Conservation (phyloP, 2,113 vertebrate genomes). For the Jacana jacana region DNA sequence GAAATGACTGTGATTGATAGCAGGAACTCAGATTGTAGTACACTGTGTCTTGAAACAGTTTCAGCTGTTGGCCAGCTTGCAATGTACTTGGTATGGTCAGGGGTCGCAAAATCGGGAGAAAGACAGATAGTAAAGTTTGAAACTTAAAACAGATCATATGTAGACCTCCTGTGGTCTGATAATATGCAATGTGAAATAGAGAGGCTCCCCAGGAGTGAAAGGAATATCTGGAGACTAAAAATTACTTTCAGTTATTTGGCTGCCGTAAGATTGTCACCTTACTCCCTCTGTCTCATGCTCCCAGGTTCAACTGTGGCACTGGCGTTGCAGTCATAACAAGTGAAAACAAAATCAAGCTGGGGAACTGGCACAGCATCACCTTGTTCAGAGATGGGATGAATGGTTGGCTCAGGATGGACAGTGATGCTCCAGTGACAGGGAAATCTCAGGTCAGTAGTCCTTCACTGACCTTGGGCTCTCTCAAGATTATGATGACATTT, state of each 20-base stretch:
- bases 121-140: not conserved
- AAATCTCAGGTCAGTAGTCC: conserved; percentile 84
- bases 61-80: not conserved
- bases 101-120: not conserved
- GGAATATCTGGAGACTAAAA: not conserved
- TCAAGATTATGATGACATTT: not conserved
- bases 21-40: not conserved
- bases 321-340: conserved; percentile 84
- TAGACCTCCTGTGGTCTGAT: not conserved
- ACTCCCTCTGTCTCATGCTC: not conserved
- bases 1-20: not conserved
- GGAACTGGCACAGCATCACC: conserved; percentile 84
- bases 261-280: not conserved
- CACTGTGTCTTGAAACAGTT: not conserved
- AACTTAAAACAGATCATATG: not conserved
- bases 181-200: not conserved
- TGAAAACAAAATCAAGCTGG: conserved; percentile 82
- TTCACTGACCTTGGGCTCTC: rapidly evolving
- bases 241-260: not conserved
- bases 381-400: conserved; percentile 86
- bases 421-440: conserved; percentile 80
- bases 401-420: conserved; percentile 89
- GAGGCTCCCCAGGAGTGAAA: not conserved
- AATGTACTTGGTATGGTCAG: not conserved
- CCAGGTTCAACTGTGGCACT: conserved; percentile 95